A percentile compares a stretch with the other conserved stretches of the same genome.
These are phyloP conservation scores for Rhagonycha fulva DNA, from an alignment of 2,888 invertebrate genomes.

Conservation along the genomic window DNA sequence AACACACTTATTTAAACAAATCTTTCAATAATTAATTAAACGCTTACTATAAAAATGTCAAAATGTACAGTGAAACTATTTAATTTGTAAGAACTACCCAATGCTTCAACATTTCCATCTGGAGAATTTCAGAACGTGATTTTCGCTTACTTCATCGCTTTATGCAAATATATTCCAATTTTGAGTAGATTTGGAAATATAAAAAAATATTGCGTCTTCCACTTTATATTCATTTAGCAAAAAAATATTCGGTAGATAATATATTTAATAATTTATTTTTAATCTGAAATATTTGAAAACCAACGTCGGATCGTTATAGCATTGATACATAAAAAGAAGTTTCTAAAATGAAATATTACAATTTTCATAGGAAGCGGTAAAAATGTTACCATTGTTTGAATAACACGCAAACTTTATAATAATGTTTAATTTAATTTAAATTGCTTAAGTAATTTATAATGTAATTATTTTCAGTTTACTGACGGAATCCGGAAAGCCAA, in stretches of 20 bases:
- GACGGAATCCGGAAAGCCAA: conserved; percentile 10
- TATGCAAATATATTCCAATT: conserved; percentile 1
- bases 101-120: not conserved
- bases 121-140: not conserved
- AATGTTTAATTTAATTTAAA: not conserved
- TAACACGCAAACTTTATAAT: not conserved
- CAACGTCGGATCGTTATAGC: too few relatives aligned
- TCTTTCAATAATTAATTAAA: not conserved
- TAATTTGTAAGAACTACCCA: not conserved
- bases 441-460: conserved; percentile 13
- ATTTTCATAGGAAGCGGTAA: not conserved
- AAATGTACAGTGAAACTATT: not conserved
- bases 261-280: not conserved
- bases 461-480: conserved; percentile 20
- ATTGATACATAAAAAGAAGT: not conserved
- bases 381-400: not conserved
- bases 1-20: not conserved
- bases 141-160: not conserved
- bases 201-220: not conserved
- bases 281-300: not conserved
- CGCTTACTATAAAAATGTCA: not conserved
- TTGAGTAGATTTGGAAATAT: not conserved
- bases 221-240: not conserved
- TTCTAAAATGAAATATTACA: not conserved
- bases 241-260: not conserved